These are phyloP conservation scores for Chromobotia macracanthus DNA, from an alignment of 2,797 vertebrate species.

Conservation along the genomic window DNA sequence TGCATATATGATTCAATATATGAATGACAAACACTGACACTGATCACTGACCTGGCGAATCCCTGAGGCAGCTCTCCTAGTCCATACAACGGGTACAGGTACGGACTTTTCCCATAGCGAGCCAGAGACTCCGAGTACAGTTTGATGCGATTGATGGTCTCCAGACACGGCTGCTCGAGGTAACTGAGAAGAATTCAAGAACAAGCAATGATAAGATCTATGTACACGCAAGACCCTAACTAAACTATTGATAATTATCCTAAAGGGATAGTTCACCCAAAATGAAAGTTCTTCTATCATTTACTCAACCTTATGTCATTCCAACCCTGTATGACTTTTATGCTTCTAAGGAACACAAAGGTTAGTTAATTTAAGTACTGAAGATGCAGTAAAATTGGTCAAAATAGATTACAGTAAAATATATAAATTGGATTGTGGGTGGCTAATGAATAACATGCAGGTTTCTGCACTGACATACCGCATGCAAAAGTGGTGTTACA, in stretches of 20 bases:
- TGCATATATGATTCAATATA: background rate
- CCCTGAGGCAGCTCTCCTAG: slow-evolving; percentile 92
- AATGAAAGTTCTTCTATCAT: too few species aligned
- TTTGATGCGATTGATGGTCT: slow-evolving; percentile 91
- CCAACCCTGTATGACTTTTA: too few species aligned
- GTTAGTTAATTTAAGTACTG: too few species aligned
- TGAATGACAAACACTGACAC: background rate
- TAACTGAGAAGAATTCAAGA: slow-evolving; percentile 74
- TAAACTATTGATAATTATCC: too few species aligned
- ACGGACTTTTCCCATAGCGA: slow-evolving; percentile 93
- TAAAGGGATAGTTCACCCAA: too few species aligned
- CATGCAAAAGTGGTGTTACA: background rate
- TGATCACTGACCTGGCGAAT: slow-evolving; percentile 81
- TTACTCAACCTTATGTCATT: too few species aligned
- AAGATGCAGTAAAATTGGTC: too few species aligned
- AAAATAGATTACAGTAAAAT: too few species aligned
- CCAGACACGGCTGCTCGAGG: slow-evolving; percentile 87
- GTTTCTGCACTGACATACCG: background rate
- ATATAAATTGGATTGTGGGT: too few species aligned
- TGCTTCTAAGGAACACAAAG: too few species aligned
- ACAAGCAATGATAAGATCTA: background rate
- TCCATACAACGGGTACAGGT: slow-evolving; percentile 91
- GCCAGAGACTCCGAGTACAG: slow-evolving; percentile 92
- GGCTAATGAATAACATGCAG: background rate
- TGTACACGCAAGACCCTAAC: background rate